Evolutionary conservation across 2,113 vertebrate species (phyloP).

Genomic region (Chroicocephalus ridibundus): DNA sequence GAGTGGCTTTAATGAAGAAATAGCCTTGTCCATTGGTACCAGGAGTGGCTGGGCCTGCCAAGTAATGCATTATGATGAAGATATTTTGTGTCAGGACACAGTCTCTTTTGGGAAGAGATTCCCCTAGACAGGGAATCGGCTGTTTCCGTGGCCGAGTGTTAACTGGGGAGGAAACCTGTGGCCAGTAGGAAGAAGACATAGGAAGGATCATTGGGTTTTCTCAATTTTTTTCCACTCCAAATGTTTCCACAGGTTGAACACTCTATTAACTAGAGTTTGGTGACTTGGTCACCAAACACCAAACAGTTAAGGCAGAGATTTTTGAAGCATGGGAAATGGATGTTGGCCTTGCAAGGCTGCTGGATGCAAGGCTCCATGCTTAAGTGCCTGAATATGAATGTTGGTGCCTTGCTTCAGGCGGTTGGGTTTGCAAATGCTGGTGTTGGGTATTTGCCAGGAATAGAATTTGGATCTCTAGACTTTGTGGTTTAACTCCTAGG

Average conservation of each 20-base stretch:
- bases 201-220: not conserved
- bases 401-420: slow-evolving; percentile 2
- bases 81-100: not conserved
- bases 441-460: slow-evolving; percentile 41
- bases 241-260: not conserved
- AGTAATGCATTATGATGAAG: not conserved
- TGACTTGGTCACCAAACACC: not conserved
- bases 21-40: not conserved
- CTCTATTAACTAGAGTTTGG: not conserved
- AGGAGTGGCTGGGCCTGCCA: not conserved
- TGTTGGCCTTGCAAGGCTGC: not conserved
- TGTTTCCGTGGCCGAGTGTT: not conserved
- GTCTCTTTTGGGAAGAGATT: not conserved
- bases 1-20: not conserved
- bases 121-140: not conserved
- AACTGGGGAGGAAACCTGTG: not conserved
- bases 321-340: not conserved
- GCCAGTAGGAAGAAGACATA: not conserved
- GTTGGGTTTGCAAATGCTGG: slow-evolving; percentile 12
- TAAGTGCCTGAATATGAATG: slow-evolving; percentile 8
- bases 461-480: not conserved
- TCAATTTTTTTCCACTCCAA: not conserved
- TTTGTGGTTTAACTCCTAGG: slow-evolving; percentile 40
- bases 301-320: slow-evolving; percentile 4
- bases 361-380: not conserved